Base-by-base conservation (phyloP, 92 coral and sea anemone species). In the Montipora capitata region DNA sequence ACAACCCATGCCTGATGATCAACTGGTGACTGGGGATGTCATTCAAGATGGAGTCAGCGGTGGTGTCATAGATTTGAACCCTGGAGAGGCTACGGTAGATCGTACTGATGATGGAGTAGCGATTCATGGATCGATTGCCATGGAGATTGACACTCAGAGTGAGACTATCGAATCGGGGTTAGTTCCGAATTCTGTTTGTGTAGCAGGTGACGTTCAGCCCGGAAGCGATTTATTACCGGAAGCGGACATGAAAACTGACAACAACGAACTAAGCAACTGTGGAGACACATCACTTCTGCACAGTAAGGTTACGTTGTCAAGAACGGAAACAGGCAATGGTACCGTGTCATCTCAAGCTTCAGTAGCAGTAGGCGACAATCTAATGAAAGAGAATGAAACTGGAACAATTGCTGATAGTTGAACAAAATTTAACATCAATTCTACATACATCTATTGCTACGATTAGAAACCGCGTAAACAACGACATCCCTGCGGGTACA, bases 111-210 rank as follows among this genome's bases (percentile, higher is more conserved):
- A 81, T 18, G 42, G 5, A 40, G 40, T 64, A 54, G 40, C 52
- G 41, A 12, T 10, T 10, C 40, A 17, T 10, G 10, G 12, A 7
- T 54, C 85, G 0, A 68, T 81, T 81, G 77, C 77, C 42, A 81
- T 70, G 76, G 85, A 81, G 40, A 81, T 81, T 54, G 85, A 81
- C 41, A 39, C n/a, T 39, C 77, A 16, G 3, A 54, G 56, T 9
- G 85, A 81, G 66, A 68, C 12, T 68, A 51, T 10, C 62, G 76
- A 52, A 40, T 10, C 68, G 4, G 17, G 57, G 9, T 78, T 17
- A 9, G 43, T 42, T 16, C 49, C 14, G 7, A 68, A 39, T 7
- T 35, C 18, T 70, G 67, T 7, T 27, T 40, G 2, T n/a, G 10
- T 41, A 7, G 40, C 63, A n/a, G 9, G 17, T 38, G 67, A 68